A percentile compares a stretch with the other conserved stretches of the same genome.
phyloP scores from a whole-genome alignment of 2,888 invertebrate species.

The Pseudococcus longispinus region DNA sequence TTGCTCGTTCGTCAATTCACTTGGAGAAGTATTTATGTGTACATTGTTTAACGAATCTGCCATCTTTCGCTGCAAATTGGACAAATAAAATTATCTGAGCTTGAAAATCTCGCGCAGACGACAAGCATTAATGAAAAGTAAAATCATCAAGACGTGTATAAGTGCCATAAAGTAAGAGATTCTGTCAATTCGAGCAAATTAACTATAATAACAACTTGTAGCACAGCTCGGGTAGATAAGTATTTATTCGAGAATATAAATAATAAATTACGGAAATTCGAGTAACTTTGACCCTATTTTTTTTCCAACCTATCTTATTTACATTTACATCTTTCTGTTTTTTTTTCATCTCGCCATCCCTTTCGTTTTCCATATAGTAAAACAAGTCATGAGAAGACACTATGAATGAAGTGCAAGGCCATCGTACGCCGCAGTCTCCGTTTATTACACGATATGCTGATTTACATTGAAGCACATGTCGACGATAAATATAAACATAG shows the following conservation, averaged over 20 bases:
- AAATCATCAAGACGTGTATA: no score
- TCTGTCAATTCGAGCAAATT: conserved; percentile 32
- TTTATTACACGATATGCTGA: not conserved
- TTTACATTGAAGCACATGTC: conserved; percentile 1
- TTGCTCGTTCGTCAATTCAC: not conserved
- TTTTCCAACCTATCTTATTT: conserved; percentile 4
- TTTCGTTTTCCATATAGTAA: not conserved
- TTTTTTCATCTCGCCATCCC: conserved; percentile 11
- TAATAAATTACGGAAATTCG: conserved; percentile 43
- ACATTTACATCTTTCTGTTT: conserved; percentile 9
- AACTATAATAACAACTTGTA: conserved; percentile 8
- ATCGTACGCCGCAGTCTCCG: not conserved
- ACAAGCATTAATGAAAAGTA: conserved; percentile 23
- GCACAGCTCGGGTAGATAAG: not conserved
- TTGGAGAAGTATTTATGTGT: not conserved
- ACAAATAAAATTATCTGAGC: not conserved
- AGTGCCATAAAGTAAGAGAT: not conserved
- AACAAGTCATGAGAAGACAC: conserved; percentile 31
- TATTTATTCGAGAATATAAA: conserved; percentile 7
- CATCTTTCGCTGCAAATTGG: not conserved
- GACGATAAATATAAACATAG: not conserved
- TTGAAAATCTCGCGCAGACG: not conserved
- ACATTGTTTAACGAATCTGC: not conserved
- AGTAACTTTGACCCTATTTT: conserved; percentile 43
- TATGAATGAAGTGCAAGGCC: conserved; percentile 43